Percentiles rank a stretch among this genome's conserved stretches.
Evolutionary conservation across 2,888 invertebrate genomes (phyloP).

Genomic region (Cylindroiulus punctatus): DNA sequence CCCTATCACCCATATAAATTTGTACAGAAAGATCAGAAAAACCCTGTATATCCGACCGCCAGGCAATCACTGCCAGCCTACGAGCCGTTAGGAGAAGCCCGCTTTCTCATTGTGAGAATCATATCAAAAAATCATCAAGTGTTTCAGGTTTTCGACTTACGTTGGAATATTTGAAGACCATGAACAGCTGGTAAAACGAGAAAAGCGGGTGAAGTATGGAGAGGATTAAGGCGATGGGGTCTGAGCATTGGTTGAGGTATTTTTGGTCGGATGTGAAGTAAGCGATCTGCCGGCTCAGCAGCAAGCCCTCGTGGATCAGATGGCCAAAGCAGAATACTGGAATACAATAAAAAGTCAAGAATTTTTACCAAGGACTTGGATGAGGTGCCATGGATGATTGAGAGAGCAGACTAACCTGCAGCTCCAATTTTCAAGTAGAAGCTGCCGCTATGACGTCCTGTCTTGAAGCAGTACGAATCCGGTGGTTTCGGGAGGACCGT

Average conservation of each 20-base stretch:
- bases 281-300: slow-evolving; percentile 76
- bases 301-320: slow-evolving; percentile 77
- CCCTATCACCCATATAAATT: too few species aligned
- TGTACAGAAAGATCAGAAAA: too few species aligned
- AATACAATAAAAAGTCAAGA: slow-evolving; percentile 60
- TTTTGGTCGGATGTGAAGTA: slow-evolving; percentile 70
- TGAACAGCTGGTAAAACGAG: slow-evolving; percentile 80
- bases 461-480: slow-evolving; percentile 69
- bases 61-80: too few species aligned
- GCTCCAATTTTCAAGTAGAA: slow-evolving; percentile 80
- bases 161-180: slow-evolving; percentile 84
- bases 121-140: neutral
- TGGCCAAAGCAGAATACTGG: slow-evolving; percentile 82
- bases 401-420: slow-evolving; percentile 73
- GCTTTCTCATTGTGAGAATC: neutral
- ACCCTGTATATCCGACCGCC: too few species aligned
- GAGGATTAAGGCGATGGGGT: slow-evolving; percentile 72
- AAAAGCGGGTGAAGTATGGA: slow-evolving; percentile 78
- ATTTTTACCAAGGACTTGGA: neutral
- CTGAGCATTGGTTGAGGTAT: slow-evolving; percentile 73
- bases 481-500: slow-evolving; percentile 52
- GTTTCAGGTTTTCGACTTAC: slow-evolving; percentile 68
- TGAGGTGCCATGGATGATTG: too few species aligned
- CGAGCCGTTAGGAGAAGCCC: too few species aligned
- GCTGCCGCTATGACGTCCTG: slow-evolving; percentile 77